Conservation (phyloP, 1,140 invertebrate genomes). For the Dinothrombium tinctorium region DNA sequence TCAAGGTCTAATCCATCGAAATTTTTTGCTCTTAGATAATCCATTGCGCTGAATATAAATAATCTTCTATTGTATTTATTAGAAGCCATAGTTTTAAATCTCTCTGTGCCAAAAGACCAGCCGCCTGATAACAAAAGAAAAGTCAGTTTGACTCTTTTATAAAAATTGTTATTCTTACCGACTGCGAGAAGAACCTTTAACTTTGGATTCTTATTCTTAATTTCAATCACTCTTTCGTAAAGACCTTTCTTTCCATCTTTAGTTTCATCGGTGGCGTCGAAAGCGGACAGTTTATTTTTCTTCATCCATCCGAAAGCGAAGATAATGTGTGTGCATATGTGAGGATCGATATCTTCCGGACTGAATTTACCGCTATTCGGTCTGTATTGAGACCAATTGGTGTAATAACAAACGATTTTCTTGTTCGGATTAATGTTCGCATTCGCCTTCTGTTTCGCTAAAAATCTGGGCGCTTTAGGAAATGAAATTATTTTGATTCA, state of each 20-base stretch:
- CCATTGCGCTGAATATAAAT: slow-evolving; percentile 78
- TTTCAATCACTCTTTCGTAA: slow-evolving; percentile 52
- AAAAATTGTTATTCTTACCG: slow-evolving; percentile 31
- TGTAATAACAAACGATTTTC: slow-evolving; percentile 13
- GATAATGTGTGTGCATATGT: slow-evolving; percentile 83
- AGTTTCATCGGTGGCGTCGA: slow-evolving; percentile 74
- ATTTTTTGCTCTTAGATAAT: slow-evolving; percentile 55
- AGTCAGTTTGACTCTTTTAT: not conserved
- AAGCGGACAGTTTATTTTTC: slow-evolving; percentile 70
- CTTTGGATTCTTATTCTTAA: slow-evolving; percentile 70
- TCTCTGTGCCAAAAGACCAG: slow-evolving; percentile 5
- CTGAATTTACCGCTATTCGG: slow-evolving; percentile 73
- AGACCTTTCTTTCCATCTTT: slow-evolving; percentile 71
- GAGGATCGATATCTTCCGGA: slow-evolving; percentile 80
- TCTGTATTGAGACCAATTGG: slow-evolving; percentile 79
- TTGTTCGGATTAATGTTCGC: not conserved
- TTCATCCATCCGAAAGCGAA: slow-evolving; percentile 92
- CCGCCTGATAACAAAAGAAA: not conserved
- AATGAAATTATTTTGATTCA: no score
- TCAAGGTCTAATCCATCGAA: slow-evolving; percentile 33
- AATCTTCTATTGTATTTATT: slow-evolving; percentile 66
- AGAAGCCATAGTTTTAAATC: slow-evolving; percentile 42
- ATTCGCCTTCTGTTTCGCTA: not conserved
- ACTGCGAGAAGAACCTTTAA: slow-evolving; percentile 67
- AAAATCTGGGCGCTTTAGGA: no score